phyloP scores from a whole-genome alignment of 2,113 vertebrate genomes.

The Asarcornis scutulata region DNA sequence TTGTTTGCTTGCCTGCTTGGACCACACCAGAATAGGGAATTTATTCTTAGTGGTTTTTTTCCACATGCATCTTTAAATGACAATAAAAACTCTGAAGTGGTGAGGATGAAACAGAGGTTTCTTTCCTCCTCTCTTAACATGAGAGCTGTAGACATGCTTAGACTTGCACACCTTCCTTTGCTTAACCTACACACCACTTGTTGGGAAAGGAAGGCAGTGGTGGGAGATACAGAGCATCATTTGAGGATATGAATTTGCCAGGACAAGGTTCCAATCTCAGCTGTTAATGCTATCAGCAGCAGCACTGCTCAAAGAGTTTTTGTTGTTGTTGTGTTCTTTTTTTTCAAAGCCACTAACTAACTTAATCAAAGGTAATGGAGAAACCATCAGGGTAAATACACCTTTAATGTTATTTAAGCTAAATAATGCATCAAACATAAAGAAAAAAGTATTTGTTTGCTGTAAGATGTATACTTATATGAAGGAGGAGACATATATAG shows the following conservation, averaged over 20 bases:
- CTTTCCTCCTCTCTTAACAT: not conserved
- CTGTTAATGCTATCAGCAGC: not conserved
- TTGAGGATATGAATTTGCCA: not conserved
- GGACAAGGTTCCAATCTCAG: not conserved
- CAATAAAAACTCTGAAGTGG: not conserved
- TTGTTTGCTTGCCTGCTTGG: not conserved
- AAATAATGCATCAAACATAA: not conserved
- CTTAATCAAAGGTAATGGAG: not conserved
- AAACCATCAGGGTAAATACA: not conserved
- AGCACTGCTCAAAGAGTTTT: not conserved
- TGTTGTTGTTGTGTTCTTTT: not conserved
- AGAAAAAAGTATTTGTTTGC: not conserved
- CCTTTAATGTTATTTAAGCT: not conserved
- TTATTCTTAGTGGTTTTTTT: not conserved
- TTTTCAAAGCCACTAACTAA: not conserved
- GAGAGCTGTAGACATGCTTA: not conserved
- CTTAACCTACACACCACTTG: not conserved
- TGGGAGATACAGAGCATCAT: not conserved
- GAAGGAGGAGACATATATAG: not conserved
- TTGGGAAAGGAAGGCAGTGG: not conserved
- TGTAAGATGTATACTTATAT: not conserved
- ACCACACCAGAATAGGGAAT: not conserved
- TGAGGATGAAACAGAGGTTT: not conserved
- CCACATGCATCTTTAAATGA: not conserved
- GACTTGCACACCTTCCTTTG: not conserved